Conservation (phyloP, 1,140 invertebrate species). For the Samia ricini region DNA sequence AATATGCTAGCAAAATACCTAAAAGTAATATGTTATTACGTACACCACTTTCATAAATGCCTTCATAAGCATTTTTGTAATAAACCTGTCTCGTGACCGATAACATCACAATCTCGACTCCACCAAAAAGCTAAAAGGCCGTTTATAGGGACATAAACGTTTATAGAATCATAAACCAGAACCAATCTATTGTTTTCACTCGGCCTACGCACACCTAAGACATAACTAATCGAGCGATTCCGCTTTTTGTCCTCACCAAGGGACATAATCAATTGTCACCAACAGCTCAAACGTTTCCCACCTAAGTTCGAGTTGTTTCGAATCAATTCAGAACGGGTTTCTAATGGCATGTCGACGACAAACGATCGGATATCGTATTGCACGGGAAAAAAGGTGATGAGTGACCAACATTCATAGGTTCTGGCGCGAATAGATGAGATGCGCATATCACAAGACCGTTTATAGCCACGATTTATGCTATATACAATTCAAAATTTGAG, state of each 20-base stretch:
- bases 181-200: slow-evolving; percentile 68
- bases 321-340: slow-evolving; percentile 68
- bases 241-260: slow-evolving; percentile 64
- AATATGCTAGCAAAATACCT: not conserved
- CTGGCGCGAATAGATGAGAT: slow-evolving; percentile 56
- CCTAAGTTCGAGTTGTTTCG: slow-evolving; percentile 47
- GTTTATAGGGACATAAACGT: slow-evolving; percentile 74
- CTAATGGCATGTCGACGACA: slow-evolving; percentile 56
- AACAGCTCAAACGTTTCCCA: slow-evolving; percentile 58
- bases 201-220: slow-evolving; percentile 59
- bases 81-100: slow-evolving; percentile 60
- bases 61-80: slow-evolving; percentile 45
- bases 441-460: slow-evolving; percentile 36
- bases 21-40: not conserved
- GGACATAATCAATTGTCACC: slow-evolving; percentile 74
- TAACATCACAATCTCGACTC: slow-evolving; percentile 64
- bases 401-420: slow-evolving; percentile 51
- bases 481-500: slow-evolving; percentile 37
- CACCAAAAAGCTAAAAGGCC: slow-evolving; percentile 66
- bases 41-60: slow-evolving; percentile 33
- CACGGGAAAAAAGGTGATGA: slow-evolving; percentile 73
- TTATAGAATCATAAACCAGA: slow-evolving; percentile 75
- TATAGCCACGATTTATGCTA: slow-evolving; percentile 55
- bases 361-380: slow-evolving; percentile 70
- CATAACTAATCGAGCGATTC: slow-evolving; percentile 70